phyloP scores from a whole-genome alignment of 2,888 invertebrate genomes.

The Folsomia candida region DNA sequence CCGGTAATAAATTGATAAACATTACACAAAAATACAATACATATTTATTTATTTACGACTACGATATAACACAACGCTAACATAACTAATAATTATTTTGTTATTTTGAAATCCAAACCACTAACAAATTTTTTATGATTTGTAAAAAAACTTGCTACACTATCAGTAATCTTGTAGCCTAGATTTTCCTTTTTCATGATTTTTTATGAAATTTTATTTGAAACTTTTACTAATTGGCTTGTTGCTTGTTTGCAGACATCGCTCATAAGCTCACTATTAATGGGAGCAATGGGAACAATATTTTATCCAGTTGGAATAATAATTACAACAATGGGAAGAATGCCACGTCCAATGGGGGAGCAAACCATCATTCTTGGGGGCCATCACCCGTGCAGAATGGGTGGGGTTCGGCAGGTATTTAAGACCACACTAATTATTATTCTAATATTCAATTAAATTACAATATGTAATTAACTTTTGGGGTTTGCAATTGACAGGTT shows the following conservation, averaged over 20 bases:
- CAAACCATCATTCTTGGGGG: slow-evolving; percentile 45
- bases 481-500: slow-evolving; percentile 17
- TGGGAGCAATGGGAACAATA: slow-evolving; percentile 38
- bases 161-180: not conserved
- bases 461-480: too few relatives aligned
- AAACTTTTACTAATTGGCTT: not conserved
- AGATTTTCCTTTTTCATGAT: too few relatives aligned
- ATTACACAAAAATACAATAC: too few relatives aligned
- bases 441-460: too few relatives aligned
- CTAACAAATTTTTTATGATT: not conserved
- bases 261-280: slow-evolving; percentile 39
- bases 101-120: slow-evolving; percentile 6
- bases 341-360: not conserved
- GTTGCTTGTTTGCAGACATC: slow-evolving; percentile 24
- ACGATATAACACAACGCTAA: not conserved
- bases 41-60: too few relatives aligned
- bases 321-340: slow-evolving; percentile 43
- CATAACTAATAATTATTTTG: slow-evolving; percentile 7
- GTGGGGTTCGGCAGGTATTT: slow-evolving; percentile 41
- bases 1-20: too few relatives aligned
- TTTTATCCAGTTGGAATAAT: slow-evolving; percentile 43
- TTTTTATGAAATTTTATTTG: too few relatives aligned
- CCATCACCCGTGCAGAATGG: slow-evolving; percentile 50
- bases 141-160: not conserved
- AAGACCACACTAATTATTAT: not conserved